A percentile compares a stretch with the other conserved stretches of the same genome.
These are phyloP conservation scores for Drosophila seclusa DNA, from an alignment of 2,888 invertebrate genomes.

Conservation along the genomic window DNA sequence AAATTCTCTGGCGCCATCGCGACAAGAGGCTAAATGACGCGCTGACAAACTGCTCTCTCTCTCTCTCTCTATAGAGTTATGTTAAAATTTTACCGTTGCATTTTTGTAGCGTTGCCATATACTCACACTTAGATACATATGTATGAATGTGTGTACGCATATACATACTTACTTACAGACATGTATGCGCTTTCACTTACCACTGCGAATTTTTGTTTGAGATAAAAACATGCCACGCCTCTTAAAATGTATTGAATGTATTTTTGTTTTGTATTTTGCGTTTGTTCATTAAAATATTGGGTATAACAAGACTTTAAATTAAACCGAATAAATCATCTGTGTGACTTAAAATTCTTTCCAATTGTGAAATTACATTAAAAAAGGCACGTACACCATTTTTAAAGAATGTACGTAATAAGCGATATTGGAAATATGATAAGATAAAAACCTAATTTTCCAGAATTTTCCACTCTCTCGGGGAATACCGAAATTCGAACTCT, in stretches of 20 bases:
- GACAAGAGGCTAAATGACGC: not conserved
- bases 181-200: conserved; percentile 33
- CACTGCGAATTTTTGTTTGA: conserved; percentile 62
- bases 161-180: not conserved
- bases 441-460: fast-evolving
- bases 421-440: not conserved
- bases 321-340: conserved; percentile 43
- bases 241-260: conserved; percentile 43
- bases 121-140: not conserved
- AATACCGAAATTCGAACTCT: not conserved
- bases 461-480: not conserved
- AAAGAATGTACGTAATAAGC: not conserved
- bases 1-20: not conserved
- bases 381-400: not conserved
- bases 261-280: conserved; percentile 45
- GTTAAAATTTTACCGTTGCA: not conserved
- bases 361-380: conserved; percentile 3
- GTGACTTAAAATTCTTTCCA: conserved; percentile 53
- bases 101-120: conserved; percentile 17
- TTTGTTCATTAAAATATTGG: conserved; percentile 45
- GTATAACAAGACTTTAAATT: conserved; percentile 55
- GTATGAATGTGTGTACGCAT: not conserved
- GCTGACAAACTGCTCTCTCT: too few relatives aligned
- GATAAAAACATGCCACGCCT: conserved; percentile 42
- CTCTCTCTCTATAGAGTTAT: not conserved